Evolutionary conservation across 1,140 invertebrate species (phyloP).

Genomic region (Micrasema minimum): DNA sequence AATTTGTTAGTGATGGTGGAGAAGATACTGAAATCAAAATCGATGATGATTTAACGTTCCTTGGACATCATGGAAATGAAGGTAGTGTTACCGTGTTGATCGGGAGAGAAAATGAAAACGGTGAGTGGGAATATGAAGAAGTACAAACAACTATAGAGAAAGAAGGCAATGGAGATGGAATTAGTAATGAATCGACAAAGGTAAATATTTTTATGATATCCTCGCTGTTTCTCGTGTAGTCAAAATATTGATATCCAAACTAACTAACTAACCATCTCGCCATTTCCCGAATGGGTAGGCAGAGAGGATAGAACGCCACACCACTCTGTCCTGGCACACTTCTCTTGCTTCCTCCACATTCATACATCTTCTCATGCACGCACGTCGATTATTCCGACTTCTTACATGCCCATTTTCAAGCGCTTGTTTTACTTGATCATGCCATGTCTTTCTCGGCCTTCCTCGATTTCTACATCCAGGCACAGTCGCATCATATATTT

Average conservation of each 20-base stretch:
- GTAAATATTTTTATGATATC: neutral
- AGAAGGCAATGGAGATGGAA: neutral
- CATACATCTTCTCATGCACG: no score
- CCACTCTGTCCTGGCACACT: no score
- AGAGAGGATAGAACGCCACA: no score
- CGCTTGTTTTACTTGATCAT: no score
- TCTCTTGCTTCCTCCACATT: no score
- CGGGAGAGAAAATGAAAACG: neutral
- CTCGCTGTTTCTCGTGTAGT: neutral
- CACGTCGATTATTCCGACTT: no score
- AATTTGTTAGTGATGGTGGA: neutral
- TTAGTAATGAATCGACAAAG: neutral
- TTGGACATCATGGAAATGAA: neutral
- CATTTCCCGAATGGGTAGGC: no score
- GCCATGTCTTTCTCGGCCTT: no score
- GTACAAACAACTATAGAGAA: constrained; percentile 15
- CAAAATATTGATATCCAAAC: neutral
- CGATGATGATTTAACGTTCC: constrained; percentile 3
- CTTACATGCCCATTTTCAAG: no score
- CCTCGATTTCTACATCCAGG: no score
- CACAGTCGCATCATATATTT: no score
- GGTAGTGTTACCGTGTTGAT: neutral
- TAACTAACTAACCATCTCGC: no score
- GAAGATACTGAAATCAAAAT: constrained; percentile 11
- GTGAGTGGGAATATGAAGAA: constrained; percentile 15